phyloP scores from a whole-genome alignment of 2,888 invertebrate species.

The Apodemia hepburni region DNA sequence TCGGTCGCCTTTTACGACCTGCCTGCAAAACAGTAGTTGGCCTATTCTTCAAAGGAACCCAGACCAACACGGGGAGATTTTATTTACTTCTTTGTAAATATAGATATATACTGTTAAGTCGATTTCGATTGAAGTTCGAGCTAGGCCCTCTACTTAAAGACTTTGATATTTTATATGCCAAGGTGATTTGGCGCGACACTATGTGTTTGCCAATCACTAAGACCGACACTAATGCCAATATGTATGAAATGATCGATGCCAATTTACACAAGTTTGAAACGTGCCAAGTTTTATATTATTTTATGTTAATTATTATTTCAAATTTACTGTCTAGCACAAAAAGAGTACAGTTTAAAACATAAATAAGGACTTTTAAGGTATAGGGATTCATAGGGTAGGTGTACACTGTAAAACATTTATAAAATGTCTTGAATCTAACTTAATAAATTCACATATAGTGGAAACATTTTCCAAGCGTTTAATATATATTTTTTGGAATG shows the following conservation, averaged over 20 bases:
- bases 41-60: too few species aligned
- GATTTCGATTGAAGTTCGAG: background rate
- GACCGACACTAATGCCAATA: background rate
- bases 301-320: background rate
- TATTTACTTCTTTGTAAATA: too few species aligned
- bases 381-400: background rate
- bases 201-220: conserved; percentile 11
- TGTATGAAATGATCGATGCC: conserved; percentile 2
- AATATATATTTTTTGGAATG: too few species aligned
- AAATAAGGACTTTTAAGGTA: background rate
- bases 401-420: background rate
- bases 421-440: too few species aligned
- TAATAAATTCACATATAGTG: too few species aligned
- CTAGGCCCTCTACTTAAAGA: background rate
- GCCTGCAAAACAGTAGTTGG: too few species aligned
- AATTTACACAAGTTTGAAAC: background rate
- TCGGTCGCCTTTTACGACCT: too few species aligned
- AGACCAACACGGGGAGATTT: too few species aligned
- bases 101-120: background rate
- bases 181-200: conserved; percentile 32
- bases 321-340: too few species aligned
- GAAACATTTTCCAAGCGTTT: too few species aligned
- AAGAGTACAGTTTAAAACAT: too few species aligned
- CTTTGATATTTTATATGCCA: conserved; percentile 32
- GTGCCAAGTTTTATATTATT: conserved; percentile 7